These are phyloP conservation scores for Cryptocheilus praepositus DNA, from an alignment of 2,888 invertebrate species.

Conservation along the genomic window DNA sequence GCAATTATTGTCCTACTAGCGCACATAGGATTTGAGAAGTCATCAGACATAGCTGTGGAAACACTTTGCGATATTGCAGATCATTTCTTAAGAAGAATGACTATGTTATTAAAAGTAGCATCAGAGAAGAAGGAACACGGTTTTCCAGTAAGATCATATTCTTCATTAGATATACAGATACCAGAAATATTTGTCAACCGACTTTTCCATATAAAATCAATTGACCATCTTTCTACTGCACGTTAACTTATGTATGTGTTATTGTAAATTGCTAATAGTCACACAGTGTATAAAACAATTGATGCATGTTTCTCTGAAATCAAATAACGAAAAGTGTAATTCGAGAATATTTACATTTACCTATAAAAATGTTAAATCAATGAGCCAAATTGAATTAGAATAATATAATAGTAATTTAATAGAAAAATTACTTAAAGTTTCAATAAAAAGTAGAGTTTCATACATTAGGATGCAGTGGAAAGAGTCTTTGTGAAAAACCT, in stretches of 20 bases:
- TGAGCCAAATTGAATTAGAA: too few relatives aligned
- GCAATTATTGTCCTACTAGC: slow-evolving; percentile 76
- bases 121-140: slow-evolving; percentile 77
- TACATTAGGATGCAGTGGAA: slow-evolving; percentile 78
- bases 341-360: not conserved
- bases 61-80: slow-evolving; percentile 76
- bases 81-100: slow-evolving; percentile 75
- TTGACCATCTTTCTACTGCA: too few relatives aligned
- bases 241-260: too few relatives aligned
- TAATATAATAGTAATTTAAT: too few relatives aligned
- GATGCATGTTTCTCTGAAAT: too few relatives aligned
- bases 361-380: too few relatives aligned
- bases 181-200: not conserved
- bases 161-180: too few relatives aligned
- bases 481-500: slow-evolving; percentile 79
- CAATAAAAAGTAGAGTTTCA: not conserved
- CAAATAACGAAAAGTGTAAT: too few relatives aligned
- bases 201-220: not conserved
- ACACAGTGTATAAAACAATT: too few relatives aligned
- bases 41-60: slow-evolving; percentile 76
- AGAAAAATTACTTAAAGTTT: too few relatives aligned
- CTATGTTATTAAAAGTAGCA: slow-evolving; percentile 76
- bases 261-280: too few relatives aligned
- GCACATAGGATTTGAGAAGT: slow-evolving; percentile 77
- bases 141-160: slow-evolving; percentile 75